Evolutionary conservation across 35 echinoderm and acorn worm species (phyloP), one percentile per base, ranked within the genome.

Genomic region (Patiria miniata): DNA sequence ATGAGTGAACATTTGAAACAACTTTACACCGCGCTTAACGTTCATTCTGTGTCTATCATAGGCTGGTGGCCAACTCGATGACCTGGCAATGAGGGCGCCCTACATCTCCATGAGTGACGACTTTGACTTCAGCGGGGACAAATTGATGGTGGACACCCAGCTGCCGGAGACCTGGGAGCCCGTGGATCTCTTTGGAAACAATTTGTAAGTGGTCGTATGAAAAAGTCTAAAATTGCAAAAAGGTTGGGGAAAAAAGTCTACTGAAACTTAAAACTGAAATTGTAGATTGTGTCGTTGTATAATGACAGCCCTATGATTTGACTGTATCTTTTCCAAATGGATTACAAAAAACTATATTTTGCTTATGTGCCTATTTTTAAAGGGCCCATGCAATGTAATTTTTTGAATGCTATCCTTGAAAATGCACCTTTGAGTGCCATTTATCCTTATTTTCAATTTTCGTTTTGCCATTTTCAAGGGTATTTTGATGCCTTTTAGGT

Each of bases 21-120:
- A n/a, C n/a, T n/a, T n/a, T n/a, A n/a, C n/a, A n/a, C n/a, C n/a
- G n/a, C n/a, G n/a, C n/a, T n/a, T n/a, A n/a, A n/a, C n/a, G n/a
- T n/a, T n/a, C n/a, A n/a, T n/a, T n/a, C n/a, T n/a, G n/a, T n/a
- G n/a, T n/a, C 39, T 81, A 81, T 52, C 21, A 7, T 38, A 76
- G 40, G 33, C 73, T 37, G 39, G 36, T 53, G 85, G 52, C 50
- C 68, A 69, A 78, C 55, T 44, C 10, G 85, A 87, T 55, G 85
- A 87, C 30, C 69, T 87, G 40, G 39, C 85, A n/a, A 87, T 78
- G 65, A 78, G 85, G 85, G 89, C 89, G 1, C 93, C 85, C 18
- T 94, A 94, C 92, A 94, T 94, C 53, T 87, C 92, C 17, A 90
- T 94, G 87, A 87, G 87, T 55, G 92, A 94, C 69, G 92, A 94